Conservation (phyloP, 53 echinoderm and acorn worm species). For the Holothuria leucospilota region DNA sequence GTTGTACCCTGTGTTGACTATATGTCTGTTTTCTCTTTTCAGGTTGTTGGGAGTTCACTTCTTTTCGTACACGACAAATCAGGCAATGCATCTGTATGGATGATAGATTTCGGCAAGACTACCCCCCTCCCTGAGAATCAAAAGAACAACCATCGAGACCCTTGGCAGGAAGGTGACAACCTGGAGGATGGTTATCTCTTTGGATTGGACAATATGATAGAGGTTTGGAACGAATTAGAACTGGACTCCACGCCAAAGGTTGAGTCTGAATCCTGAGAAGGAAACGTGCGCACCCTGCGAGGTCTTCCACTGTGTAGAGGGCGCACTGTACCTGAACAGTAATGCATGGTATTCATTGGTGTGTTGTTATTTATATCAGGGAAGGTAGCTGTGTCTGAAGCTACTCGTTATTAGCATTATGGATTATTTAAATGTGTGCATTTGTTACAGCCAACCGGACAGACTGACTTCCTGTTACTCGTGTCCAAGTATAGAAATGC, state of each 20-base stretch:
- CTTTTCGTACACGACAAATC: conserved; percentile 94
- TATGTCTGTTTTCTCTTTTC: neutral
- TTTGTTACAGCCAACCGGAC: too few species aligned
- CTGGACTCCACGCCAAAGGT: neutral
- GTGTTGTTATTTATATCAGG: conserved; percentile 3
- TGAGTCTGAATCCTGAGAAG: neutral
- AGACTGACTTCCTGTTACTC: too few species aligned
- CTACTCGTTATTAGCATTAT: too few species aligned
- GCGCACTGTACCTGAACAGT: neutral
- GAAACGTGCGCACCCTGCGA: conserved; percentile 2
- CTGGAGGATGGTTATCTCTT: conserved; percentile 96
- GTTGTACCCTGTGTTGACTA: too few species aligned
- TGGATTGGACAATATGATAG: conserved; percentile 93
- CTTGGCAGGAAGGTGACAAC: conserved; percentile 94
- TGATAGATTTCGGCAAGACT: conserved; percentile 99
- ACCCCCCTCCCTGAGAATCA: conserved; percentile 70
- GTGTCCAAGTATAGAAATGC: too few species aligned
- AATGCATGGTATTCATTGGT: conserved; percentile 41
- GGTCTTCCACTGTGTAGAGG: conserved; percentile 26
- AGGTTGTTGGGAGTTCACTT: conserved; percentile 97
- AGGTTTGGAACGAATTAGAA: conserved; percentile 76
- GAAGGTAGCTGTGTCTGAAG: too few species aligned
- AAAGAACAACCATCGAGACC: conserved; percentile 89
- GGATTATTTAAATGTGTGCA: too few species aligned
- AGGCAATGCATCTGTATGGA: conserved; percentile 93